These are phyloP conservation scores for Orcinus orca DNA, from an alignment of 2,113 vertebrate species.

Conservation along the genomic window DNA sequence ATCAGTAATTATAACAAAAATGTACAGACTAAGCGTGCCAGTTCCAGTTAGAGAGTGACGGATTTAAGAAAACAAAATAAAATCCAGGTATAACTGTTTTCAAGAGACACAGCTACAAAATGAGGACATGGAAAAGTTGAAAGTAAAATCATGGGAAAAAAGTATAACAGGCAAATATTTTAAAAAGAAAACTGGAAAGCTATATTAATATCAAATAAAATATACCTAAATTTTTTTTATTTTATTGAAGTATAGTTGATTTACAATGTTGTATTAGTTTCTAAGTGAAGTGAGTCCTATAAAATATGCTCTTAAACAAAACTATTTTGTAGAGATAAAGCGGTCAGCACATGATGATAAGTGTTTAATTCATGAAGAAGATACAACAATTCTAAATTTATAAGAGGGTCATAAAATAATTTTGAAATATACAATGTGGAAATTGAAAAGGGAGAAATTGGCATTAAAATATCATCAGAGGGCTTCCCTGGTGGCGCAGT, in stretches of 20 bases:
- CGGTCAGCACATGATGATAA: neutral
- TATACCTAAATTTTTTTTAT: neutral
- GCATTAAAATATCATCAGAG: neutral
- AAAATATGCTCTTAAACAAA: neutral
- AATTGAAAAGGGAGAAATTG: neutral
- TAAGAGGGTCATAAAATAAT: neutral
- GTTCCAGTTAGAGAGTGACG: neutral
- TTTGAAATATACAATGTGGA: neutral
- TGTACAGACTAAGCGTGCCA: neutral
- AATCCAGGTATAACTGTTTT: neutral
- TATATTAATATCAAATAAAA: neutral
- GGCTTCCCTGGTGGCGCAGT: too few species aligned
- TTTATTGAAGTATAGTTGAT: neutral
- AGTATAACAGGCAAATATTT: neutral
- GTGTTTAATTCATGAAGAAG: neutral
- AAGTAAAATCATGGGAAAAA: neutral
- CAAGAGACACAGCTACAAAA: neutral
- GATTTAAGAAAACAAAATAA: constrained; percentile 11
- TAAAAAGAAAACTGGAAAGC: neutral
- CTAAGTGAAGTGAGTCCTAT: neutral
- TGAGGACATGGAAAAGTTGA: neutral
- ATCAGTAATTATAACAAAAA: neutral
- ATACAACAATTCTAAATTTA: neutral
- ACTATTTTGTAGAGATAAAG: neutral
- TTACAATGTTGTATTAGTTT: neutral